A percentile compares a stretch with the other conserved stretches of the same genome.
phyloP scores from a whole-genome alignment of 2,888 invertebrate species.

The Oligia latruncula region DNA sequence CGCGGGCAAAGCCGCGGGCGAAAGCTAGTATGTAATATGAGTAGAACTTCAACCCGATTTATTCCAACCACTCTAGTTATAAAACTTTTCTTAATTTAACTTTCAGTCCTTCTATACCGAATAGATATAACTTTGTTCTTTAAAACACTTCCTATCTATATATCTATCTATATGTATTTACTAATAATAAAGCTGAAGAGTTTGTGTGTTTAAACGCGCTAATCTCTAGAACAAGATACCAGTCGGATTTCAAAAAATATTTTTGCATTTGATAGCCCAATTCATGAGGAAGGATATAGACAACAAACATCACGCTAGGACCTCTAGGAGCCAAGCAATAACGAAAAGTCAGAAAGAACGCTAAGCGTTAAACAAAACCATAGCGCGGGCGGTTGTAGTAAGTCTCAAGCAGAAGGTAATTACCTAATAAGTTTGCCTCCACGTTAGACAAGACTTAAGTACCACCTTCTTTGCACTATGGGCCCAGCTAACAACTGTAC shows the following conservation, averaged over 20 bases:
- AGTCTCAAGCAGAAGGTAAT: neutral
- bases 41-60: neutral
- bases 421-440: neutral
- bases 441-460: neutral
- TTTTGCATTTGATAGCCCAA: no score
- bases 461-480: neutral
- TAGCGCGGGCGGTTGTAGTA: no score
- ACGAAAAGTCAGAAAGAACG: neutral
- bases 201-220: neutral
- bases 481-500: neutral
- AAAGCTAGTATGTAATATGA: neutral
- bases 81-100: conserved; percentile 1
- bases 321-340: no score
- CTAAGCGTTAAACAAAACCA: neutral
- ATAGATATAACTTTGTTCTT: neutral
- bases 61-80: no score
- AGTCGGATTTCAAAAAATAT: no score
- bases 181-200: neutral
- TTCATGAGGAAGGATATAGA: no score
- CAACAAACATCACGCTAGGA: neutral
- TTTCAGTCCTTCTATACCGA: neutral
- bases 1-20: no score
- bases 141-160: neutral
- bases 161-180: neutral
- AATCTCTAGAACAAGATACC: neutral